phyloP scores from a whole-genome alignment of 2,888 invertebrate genomes.

The Ashinkailepas kermadecensis region DNA sequence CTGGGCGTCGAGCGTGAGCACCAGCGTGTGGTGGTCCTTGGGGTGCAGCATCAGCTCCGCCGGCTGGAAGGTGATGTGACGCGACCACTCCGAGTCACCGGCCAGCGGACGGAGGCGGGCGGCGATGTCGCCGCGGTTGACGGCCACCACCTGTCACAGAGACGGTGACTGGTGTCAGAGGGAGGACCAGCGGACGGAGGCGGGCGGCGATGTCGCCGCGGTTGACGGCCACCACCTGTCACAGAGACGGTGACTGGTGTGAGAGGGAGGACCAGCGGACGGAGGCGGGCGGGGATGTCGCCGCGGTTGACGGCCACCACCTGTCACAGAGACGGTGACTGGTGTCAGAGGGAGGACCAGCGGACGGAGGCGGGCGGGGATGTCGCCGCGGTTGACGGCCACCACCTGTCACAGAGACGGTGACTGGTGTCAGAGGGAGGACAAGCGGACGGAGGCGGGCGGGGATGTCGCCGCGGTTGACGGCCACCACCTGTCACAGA shows the following conservation, averaged over 20 bases:
- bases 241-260: too few relatives aligned
- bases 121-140: conserved; percentile 4
- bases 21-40: conserved; percentile 15
- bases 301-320: conserved; percentile 10
- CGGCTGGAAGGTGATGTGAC: conserved; percentile 1
- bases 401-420: too few relatives aligned
- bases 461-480: conserved; percentile 4
- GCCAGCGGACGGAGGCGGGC: background rate
- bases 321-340: too few relatives aligned
- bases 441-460: background rate
- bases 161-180: too few relatives aligned
- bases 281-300: background rate
- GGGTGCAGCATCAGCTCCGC: background rate
- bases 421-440: too few relatives aligned
- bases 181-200: background rate
- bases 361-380: background rate
- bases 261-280: background rate
- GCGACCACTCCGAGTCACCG: background rate
- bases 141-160: conserved; percentile 17
- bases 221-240: conserved; percentile 16
- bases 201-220: background rate
- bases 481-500: conserved; percentile 17
- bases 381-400: conserved; percentile 7
- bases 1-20: conserved; percentile 15
- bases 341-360: too few relatives aligned